Evolutionary conservation across 2,888 invertebrate genomes (phyloP).

Genomic region (Parnassius glacialis): DNA sequence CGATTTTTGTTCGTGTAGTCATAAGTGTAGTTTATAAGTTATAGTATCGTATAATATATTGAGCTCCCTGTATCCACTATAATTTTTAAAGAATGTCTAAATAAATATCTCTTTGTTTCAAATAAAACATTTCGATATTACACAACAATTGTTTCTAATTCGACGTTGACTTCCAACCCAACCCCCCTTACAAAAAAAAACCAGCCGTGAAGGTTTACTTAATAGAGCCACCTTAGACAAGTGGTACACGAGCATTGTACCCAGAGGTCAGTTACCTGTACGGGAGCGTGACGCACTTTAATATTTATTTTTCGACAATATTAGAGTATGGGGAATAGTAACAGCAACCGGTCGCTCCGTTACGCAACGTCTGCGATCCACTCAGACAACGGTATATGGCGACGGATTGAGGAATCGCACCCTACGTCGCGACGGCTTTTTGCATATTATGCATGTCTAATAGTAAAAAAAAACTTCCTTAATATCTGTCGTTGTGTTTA

Average conservation of each 20-base stretch:
- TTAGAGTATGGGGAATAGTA: conserved; percentile 9
- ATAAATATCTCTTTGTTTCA: too few species aligned
- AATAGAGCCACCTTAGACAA: background rate
- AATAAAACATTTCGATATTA: too few species aligned
- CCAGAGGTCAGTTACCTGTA: conserved; percentile 15
- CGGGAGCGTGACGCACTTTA: conserved; percentile 21
- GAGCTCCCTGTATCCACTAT: too few species aligned
- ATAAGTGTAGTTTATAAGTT: too few species aligned
- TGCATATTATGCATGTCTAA: conserved; percentile 19
- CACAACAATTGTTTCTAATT: too few species aligned
- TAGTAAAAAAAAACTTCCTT: conserved; percentile 6
- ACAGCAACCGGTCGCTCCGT: conserved; percentile 14
- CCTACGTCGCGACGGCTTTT: conserved; percentile 9
- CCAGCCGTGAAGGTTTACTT: too few species aligned
- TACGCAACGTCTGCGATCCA: conserved; percentile 8
- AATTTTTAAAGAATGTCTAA: too few species aligned
- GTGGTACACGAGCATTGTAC: background rate
- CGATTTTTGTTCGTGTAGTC: too few species aligned
- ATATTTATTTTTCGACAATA: conserved; percentile 25
- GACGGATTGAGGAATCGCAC: conserved; percentile 10
- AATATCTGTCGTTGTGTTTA: background rate
- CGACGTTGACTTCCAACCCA: too few species aligned
- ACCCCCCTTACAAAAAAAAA: too few species aligned
- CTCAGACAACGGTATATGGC: conserved; percentile 17
- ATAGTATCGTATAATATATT: too few species aligned